These are phyloP conservation scores for Cephalophus harveyi DNA, from an alignment of 2,113 vertebrate genomes.

Conservation along the genomic window DNA sequence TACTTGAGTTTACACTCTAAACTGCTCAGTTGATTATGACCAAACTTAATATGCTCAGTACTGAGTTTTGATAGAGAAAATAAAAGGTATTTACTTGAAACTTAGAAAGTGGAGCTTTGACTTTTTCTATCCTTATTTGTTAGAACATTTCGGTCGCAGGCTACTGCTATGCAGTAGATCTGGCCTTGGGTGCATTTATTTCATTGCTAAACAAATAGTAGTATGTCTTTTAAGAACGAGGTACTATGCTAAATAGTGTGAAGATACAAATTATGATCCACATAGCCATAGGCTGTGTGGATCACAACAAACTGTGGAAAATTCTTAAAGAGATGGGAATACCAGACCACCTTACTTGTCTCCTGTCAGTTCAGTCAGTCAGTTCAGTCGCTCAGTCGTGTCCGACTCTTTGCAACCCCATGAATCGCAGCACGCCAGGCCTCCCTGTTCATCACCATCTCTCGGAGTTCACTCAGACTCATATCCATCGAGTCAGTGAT, in stretches of 20 bases:
- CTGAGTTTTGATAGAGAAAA: not conserved
- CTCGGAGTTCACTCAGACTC: too few relatives aligned
- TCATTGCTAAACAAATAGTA: not conserved
- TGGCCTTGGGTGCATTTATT: not conserved
- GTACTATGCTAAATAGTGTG: not conserved
- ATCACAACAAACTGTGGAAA: not conserved
- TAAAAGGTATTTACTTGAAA: not conserved
- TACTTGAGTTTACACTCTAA: slow-evolving; percentile 44
- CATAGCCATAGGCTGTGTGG: not conserved
- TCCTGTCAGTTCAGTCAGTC: too few relatives aligned
- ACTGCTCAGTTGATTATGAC: slow-evolving; percentile 45
- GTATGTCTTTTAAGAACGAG: not conserved
- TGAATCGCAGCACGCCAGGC: too few relatives aligned
- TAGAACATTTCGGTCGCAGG: not conserved
- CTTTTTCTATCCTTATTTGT: slow-evolving; percentile 4
- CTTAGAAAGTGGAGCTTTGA: not conserved
- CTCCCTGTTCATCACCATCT: too few relatives aligned
- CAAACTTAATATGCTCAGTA: slow-evolving; percentile 30
- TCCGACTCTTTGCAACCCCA: too few relatives aligned
- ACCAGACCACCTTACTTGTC: not conserved
- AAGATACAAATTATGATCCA: not conserved
- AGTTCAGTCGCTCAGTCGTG: too few relatives aligned
- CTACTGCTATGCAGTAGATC: not conserved
- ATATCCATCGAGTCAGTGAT: too few relatives aligned
- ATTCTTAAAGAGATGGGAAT: not conserved